phyloP scores from a whole-genome alignment of 1,140 invertebrate genomes.

The Magallana gigas region DNA sequence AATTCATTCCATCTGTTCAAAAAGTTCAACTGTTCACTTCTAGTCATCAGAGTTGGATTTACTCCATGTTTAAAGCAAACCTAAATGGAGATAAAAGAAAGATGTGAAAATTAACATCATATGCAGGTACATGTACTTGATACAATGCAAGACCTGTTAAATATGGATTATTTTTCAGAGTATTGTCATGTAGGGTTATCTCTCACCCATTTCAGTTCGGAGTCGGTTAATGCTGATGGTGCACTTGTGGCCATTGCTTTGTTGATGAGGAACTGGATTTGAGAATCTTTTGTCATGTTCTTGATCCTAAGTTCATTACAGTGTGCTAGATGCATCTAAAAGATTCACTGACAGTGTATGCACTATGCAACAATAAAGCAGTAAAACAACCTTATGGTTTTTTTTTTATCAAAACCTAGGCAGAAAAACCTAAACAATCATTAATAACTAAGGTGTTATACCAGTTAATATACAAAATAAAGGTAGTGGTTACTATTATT shows the following conservation, averaged over 20 bases:
- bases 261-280: conserved; percentile 20
- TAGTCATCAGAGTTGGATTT: not conserved
- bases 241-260: not conserved
- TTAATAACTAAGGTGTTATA: too few species aligned
- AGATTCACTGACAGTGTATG: not conserved
- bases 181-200: too few species aligned
- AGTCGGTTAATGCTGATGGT: conserved; percentile 4
- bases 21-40: conserved; percentile 12
- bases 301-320: conserved; percentile 26
- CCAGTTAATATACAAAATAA: too few species aligned
- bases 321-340: conserved; percentile 25
- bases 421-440: too few species aligned
- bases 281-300: conserved; percentile 5
- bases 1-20: conserved; percentile 6
- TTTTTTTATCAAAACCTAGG: too few species aligned
- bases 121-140: too few species aligned
- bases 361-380: too few species aligned
- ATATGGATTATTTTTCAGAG: too few species aligned
- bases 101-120: not conserved
- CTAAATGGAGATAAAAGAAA: not conserved
- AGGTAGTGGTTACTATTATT: too few species aligned
- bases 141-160: too few species aligned
- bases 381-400: too few species aligned
- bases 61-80: conserved; percentile 14
- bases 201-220: conserved; percentile 17